Percentiles rank a stretch among this genome's conserved stretches.
phyloP scores from a whole-genome alignment of 1,140 invertebrate genomes.

The Archegozetes longisetosus region DNA sequence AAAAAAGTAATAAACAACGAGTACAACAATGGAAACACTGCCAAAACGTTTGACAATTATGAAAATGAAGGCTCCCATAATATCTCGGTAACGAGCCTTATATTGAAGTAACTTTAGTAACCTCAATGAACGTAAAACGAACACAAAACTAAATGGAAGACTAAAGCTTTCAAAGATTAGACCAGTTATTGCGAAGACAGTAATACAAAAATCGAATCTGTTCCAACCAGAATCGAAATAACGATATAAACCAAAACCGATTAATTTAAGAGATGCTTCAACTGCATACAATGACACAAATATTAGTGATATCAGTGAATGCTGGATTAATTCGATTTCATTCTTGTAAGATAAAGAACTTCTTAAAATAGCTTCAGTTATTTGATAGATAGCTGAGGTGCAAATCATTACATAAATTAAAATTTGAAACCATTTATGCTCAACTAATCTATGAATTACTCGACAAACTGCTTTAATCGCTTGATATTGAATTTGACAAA shows the following conservation, averaged over 20 bases:
- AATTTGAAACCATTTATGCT: conserved; percentile 51
- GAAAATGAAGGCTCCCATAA: conserved; percentile 63
- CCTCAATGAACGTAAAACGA: conserved; percentile 29
- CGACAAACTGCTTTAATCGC: conserved; percentile 44
- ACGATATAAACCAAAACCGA: conserved; percentile 47
- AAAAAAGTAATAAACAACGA: conserved; percentile 78
- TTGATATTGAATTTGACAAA: conserved; percentile 36
- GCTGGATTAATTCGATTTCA: background rate
- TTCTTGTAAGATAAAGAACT: background rate
- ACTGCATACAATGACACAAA: conserved; percentile 30
- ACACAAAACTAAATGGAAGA: conserved; percentile 29
- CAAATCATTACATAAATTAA: conserved; percentile 37
- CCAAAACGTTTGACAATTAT: conserved; percentile 53
- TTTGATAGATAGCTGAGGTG: conserved; percentile 3
- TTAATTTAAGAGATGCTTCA: conserved; percentile 45
- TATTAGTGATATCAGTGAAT: background rate
- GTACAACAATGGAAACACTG: conserved; percentile 60
- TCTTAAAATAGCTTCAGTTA: conserved; percentile 10
- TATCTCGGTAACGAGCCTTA: conserved; percentile 70
- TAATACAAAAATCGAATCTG: conserved; percentile 34
- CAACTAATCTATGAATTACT: conserved; percentile 42
- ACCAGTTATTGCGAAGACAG: conserved; percentile 27
- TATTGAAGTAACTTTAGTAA: conserved; percentile 42
- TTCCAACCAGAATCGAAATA: conserved; percentile 76
- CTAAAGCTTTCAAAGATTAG: conserved; percentile 24